Conservation (phyloP, 1,140 invertebrate genomes). For the Drosophila simulans region DNA sequence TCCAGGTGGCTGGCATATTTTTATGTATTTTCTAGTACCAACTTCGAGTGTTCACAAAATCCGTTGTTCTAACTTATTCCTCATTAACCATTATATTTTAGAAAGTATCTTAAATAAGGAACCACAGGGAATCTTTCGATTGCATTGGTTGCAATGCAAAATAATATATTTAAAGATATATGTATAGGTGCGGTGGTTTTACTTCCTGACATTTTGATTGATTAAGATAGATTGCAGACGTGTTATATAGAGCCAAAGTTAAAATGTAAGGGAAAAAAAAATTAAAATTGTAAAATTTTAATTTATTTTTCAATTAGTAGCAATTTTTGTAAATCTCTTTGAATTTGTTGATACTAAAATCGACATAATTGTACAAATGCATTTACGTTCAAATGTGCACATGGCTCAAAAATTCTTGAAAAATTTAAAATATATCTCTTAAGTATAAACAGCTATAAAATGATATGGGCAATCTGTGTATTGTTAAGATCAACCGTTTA, state of each 20-base stretch:
- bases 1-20: constrained; percentile 21
- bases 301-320: no score
- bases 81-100: no score
- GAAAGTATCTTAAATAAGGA: no score
- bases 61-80: no score
- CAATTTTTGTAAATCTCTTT: no score
- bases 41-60: neutral
- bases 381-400: constrained; percentile 9
- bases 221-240: constrained; percentile 23
- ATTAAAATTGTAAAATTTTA: neutral
- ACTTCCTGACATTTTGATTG: constrained; percentile 28
- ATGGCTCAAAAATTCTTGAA: constrained; percentile 22
- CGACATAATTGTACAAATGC: no score
- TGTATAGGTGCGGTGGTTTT: neutral
- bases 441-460: constrained; percentile 39
- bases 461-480: constrained; percentile 1
- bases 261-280: neutral
- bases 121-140: neutral
- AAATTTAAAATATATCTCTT: neutral
- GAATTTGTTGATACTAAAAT: no score
- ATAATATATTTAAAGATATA: constrained; percentile 4
- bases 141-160: neutral
- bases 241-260: neutral
- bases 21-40: constrained; percentile 1
- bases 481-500: constrained; percentile 16